Evolutionary conservation across 2,113 vertebrate genomes (phyloP), one percentile per base, ranked within the genome.

Genomic region (Petrocephalus microphthalmus): DNA sequence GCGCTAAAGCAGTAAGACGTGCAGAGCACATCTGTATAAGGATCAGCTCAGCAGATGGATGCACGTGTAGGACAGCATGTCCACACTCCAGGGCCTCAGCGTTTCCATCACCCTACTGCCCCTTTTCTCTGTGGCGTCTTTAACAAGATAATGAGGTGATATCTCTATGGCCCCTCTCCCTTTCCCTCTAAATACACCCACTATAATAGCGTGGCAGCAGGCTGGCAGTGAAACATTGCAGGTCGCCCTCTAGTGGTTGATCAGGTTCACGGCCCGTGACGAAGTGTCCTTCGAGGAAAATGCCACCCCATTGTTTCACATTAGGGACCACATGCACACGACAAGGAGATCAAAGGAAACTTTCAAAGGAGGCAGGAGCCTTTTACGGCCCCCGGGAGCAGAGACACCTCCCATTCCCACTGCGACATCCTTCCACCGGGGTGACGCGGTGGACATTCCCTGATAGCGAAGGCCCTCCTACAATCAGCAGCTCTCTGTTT

Each of bases 111-210:
- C 6, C 29, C 71, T 19, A 10, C 33, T 78, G 20, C 33, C 37
- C 33, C 53, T 11, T 42, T 64, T 64, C 19, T 64, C 33, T 60
- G 47, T 64, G 85, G 85, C n/a, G 37, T 47, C 37, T 87, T n/a
- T 87, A 45, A 60, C 33, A 42, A 78, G 81, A 51, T 96, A 95
- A 95, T 95, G 94, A 95, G 94, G 94, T 93, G 95, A 94, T 94
- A 95, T 94, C 91, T 96, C 95, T 95, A 96, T 94, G 93, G 94
- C 92, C 87, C 90, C 90, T 89, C 88, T 93, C 93, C 91, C 90
- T 91, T 90, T 78, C 13, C 71, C 71, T 78, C 25, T 8, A 67
- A 67, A 67, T 29, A 67, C 60, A 29, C 25, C 60, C 60, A 29
- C 5, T 78, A 5, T 19, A 78, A 42, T 4, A 89, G 92, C 91